These are phyloP conservation scores for Homarus americanus DNA, from an alignment of 1,140 invertebrate species.

Conservation along the genomic window DNA sequence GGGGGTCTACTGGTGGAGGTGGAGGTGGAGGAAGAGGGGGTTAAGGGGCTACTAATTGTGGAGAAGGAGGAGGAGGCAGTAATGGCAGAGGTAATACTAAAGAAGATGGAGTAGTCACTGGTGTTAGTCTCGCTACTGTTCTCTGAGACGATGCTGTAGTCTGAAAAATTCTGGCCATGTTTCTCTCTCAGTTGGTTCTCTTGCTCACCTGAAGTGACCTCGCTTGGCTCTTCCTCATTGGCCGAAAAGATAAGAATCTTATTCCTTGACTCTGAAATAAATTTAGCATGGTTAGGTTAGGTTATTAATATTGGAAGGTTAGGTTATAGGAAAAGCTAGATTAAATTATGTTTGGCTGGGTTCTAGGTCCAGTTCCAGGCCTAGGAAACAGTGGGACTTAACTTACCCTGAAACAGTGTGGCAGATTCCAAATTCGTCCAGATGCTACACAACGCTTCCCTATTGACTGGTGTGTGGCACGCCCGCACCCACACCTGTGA, in stretches of 20 bases:
- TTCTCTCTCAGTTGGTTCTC: neutral
- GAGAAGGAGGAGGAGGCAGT: neutral
- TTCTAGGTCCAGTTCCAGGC: too few relatives aligned
- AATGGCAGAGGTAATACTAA: neutral
- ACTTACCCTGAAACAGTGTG: neutral
- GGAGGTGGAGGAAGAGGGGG: neutral
- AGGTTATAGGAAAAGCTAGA: too few relatives aligned
- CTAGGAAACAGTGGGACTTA: too few relatives aligned
- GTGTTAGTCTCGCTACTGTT: neutral
- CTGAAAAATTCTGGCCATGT: too few relatives aligned
- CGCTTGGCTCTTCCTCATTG: neutral
- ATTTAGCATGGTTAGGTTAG: too few relatives aligned
- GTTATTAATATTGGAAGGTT: too few relatives aligned
- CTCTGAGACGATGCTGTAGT: neutral
- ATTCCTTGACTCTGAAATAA: neutral
- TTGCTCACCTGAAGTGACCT: neutral
- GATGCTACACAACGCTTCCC: neutral
- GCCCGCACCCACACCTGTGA: neutral
- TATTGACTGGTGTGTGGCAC: neutral
- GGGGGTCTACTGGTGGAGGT: neutral
- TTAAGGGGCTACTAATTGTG: too few relatives aligned
- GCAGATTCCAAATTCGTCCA: neutral
- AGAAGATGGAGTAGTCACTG: neutral
- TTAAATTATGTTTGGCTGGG: too few relatives aligned
- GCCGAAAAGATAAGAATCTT: neutral